Base-by-base conservation (phyloP, 2,888 invertebrate species). In the Tiliacea citrago region DNA sequence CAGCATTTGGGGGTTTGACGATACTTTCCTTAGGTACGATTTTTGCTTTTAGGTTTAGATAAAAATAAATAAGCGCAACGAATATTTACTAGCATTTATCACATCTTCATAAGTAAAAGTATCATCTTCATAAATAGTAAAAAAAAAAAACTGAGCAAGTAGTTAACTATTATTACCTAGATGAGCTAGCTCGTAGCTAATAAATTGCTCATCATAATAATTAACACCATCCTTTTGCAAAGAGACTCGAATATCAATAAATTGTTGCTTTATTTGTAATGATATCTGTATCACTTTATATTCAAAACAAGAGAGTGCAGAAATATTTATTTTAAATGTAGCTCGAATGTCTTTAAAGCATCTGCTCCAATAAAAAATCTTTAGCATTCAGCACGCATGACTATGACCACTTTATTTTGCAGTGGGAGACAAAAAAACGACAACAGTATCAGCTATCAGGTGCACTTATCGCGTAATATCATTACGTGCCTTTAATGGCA, bases 401-500 rank as follows among this genome's bases (percentile, higher is more conserved):
- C 86, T 81, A 83, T 86, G 66, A 87, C 71, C 71, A 77, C 77
- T 77, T 85, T 66, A 85, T 85, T 73, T 63, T 76, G 49, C 66
- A 72, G 42, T 68, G 8, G 42, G 47, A n/a, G 77, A 84, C 81
- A 79, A 86, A 79, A 75, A 83, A 87, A 77, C 77, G 47, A 74
- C 75, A 86, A 49, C 53, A 63, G 78, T 70, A 71, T 77, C 75
- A 75, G 77, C 73, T 81, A 86, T 83, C 83, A 76, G 68, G 45
- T 63, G 79, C 82, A 84, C 73, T 83, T 86, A 81, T 83, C 80
- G 75, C 71, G 75, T 85, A 81, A 88, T 82, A 76, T 78, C 79
- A 74, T 85, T 81, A 88, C 74, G 75, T 77, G 75, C 68, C 75
- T 81, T 85, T 85, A 88, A 86, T 87, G 81, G 77, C 76, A 85